Base-by-base conservation (phyloP, 1,140 invertebrate genomes). In the Apis laboriosa region DNA sequence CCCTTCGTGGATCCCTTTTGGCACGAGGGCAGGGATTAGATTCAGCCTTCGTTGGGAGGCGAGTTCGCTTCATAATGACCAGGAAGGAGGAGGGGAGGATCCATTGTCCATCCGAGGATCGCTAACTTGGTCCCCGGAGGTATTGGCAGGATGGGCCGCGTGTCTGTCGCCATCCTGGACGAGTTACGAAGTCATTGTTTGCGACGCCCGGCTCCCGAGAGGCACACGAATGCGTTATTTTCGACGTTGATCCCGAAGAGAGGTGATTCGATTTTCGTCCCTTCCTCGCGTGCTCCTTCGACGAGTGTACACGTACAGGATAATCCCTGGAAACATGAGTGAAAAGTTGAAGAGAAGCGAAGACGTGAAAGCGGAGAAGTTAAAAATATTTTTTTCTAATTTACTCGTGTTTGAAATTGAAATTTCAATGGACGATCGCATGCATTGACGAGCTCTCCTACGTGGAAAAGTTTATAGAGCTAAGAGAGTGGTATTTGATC, bases 11-110 rank as follows among this genome's bases (percentile, higher is more conserved):
- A 17, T 9, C 43, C 61, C 77, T 61, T 84, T 43, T 68, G 63
- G 68, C 83, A 79, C 84, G 84, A 90, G 79, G 84, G 87, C 87
- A 82, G 78, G 87, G 34, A 90, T 91, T 90, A 91, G 87, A 90
- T 90, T 91, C 86, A 84, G 84, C 86, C 85, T 75, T 83, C 82
- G 80, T 61, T 83, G 77, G 84, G 77, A 51, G 21, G 12, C 56
- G 84, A 80, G 90, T 80, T 89, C 86, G 75, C 83, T 90, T 90
- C 88, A 86, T 91, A 91, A 90, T 89, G 89, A 90, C 80, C 72
- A 11, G 81, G 58, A 5, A 43, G 34, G 34, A 43, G 34, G 5
- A 4, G 34, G 34, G 28, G n/a, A n/a, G 68, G 73, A 60, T 12
- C 79, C 77, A 85, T 90, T 86, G 89, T 88, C 85, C 86, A 76